Percentiles rank a stretch among this genome's conserved stretches.
phyloP scores from a whole-genome alignment of 2,797 vertebrate species.

The Acanthurus tractus region DNA sequence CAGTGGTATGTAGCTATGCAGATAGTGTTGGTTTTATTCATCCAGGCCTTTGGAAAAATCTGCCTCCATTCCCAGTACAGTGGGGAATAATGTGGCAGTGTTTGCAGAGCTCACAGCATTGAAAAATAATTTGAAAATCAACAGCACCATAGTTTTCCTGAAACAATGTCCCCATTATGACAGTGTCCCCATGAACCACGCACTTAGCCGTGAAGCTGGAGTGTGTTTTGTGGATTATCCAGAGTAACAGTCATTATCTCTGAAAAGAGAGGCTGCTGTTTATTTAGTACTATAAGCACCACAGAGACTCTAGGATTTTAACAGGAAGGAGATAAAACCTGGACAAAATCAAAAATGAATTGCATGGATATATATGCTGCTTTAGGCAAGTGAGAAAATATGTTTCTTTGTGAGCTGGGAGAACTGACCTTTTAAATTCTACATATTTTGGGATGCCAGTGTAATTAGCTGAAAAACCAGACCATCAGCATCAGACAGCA shows the following conservation, averaged over 20 bases:
- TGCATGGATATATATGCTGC: not conserved
- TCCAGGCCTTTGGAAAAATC: not conserved
- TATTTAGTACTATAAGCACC: not conserved
- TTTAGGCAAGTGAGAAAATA: not conserved
- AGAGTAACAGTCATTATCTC: not conserved
- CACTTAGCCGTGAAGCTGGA: not conserved
- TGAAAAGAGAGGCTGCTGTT: not conserved
- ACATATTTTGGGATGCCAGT: conserved; percentile 1
- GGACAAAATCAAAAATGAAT: not conserved
- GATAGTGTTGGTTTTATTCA: not conserved
- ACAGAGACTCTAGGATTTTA: not conserved
- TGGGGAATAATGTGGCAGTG: not conserved
- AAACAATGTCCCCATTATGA: not conserved
- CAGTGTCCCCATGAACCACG: not conserved
- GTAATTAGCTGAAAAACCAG: not conserved
- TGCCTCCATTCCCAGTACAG: not conserved
- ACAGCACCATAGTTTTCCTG: not conserved
- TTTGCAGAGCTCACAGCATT: not conserved
- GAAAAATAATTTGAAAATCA: not conserved
- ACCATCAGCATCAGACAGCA: not conserved
- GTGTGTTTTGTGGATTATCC: not conserved
- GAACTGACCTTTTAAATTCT: not conserved
- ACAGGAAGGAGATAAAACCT: not conserved
- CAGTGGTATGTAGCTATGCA: not conserved
- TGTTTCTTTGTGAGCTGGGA: not conserved